A percentile compares a stretch with the other conserved stretches of the same genome.
phyloP scores from a whole-genome alignment of 2,797 vertebrate genomes.

The Notolabrus celidotus region DNA sequence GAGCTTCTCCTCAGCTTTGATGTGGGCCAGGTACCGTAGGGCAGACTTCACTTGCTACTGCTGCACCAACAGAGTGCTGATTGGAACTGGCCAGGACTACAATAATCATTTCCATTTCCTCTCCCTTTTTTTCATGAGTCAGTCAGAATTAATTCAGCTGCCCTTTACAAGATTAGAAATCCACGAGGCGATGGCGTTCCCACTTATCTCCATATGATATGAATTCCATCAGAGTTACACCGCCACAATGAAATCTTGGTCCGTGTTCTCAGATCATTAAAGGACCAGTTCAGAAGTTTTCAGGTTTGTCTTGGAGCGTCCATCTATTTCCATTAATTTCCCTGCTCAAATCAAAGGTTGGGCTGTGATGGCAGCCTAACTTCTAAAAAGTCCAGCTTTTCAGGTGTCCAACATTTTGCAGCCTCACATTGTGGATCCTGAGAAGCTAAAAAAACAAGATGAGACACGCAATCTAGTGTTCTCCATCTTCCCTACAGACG shows the following conservation, averaged over 20 bases:
- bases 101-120: conserved; percentile 68
- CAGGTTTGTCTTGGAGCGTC: background rate
- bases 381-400: too few relatives aligned
- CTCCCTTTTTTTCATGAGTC: conserved; percentile 62
- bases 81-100: conserved; percentile 48
- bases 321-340: too few relatives aligned
- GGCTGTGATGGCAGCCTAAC: too few relatives aligned
- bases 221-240: conserved; percentile 56
- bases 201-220: conserved; percentile 63
- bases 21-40: conserved; percentile 41
- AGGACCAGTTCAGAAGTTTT: conserved; percentile 11
- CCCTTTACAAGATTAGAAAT: conserved; percentile 73
- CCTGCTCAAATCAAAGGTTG: too few relatives aligned
- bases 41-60: conserved; percentile 48
- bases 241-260: conserved; percentile 28
- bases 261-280: conserved; percentile 40
- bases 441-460: too few relatives aligned
- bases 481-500: too few relatives aligned
- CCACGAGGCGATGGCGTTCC: conserved; percentile 41
- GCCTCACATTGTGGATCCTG: too few relatives aligned
- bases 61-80: conserved; percentile 44
- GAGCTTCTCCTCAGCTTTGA: conserved; percentile 49
- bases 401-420: too few relatives aligned
- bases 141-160: conserved; percentile 75
- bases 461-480: too few relatives aligned